Evolutionary conservation across 1,140 invertebrate genomes (phyloP).

Genomic region (Lineus longissimus): DNA sequence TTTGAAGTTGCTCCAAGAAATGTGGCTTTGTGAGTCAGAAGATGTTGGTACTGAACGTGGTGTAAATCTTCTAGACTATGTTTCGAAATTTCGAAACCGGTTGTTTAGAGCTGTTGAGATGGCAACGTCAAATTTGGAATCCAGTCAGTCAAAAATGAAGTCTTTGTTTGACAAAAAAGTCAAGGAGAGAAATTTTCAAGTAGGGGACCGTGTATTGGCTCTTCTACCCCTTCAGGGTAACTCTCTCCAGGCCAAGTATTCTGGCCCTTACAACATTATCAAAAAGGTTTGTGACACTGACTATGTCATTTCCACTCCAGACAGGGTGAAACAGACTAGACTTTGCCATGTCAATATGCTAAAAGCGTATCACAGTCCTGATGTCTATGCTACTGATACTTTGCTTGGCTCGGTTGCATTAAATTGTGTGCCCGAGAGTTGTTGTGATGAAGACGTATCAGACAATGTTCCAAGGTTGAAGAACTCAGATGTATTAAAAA

Average conservation of each 20-base stretch:
- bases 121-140: constrained; percentile 16
- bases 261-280: constrained; percentile 18
- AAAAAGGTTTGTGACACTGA: constrained; percentile 11
- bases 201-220: constrained; percentile 17
- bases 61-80: constrained; percentile 14
- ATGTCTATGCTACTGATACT: too few species aligned
- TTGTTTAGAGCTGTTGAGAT: constrained; percentile 15
- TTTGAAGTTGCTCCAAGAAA: constrained; percentile 20
- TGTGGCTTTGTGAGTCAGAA: constrained; percentile 8
- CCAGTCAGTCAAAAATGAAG: constrained; percentile 20
- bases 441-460: too few species aligned
- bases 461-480: too few species aligned
- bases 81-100: constrained; percentile 17
- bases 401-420: too few species aligned
- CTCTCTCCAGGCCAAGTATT: constrained; percentile 17
- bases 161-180: constrained; percentile 21
- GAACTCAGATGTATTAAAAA: too few species aligned
- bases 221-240: constrained; percentile 16
- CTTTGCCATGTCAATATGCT: constrained; percentile 17
- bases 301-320: constrained; percentile 16
- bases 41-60: too few species aligned
- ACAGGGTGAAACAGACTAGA: constrained; percentile 3
- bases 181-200: constrained; percentile 14
- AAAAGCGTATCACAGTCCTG: constrained; percentile 13
- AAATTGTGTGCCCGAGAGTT: too few species aligned